Evolutionary conservation across 2,797 vertebrate genomes (phyloP), one percentile per base, ranked within the genome.

Genomic region (Leptoclinus maculatus): DNA sequence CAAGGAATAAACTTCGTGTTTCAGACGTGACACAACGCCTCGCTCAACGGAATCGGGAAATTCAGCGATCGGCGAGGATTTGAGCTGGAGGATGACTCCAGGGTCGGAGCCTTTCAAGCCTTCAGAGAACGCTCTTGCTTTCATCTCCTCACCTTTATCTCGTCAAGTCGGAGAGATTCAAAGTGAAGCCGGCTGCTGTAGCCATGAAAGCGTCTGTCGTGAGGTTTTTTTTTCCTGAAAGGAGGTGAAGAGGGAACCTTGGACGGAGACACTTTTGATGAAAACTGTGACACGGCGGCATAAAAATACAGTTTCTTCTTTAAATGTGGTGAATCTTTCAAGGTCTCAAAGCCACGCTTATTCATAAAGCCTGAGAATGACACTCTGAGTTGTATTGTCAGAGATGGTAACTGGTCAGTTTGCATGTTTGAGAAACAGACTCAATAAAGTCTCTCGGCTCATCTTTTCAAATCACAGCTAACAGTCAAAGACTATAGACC

Each of bases 231-330:
- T 12, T 41, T 73, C 6, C n/a, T 56, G 34, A 34, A 34, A 34
- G 32, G 32, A 34, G 32, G 5, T 34, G 8, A 60, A 29, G 57
- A 13, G 16, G n/a, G 38, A 80, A 77, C 57, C 57, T 74, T 58
- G 43, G 21, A 25, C 0, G 1, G 25, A 60, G 7, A 45, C 17
- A 17, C 23, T 6, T 56, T 8, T 45, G 65, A 71, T 57, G 23
- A 71, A 64, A 57, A 6, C 25, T 19, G 7, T 51, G 34, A 27
- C 63, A 47, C 0, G 11, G 13, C 39, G 25, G 29, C 63, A 58
- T 54, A 51, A 49, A 78, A 66, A 45, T 34, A 74, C 32, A 66
- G 9, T 2, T 3, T 4, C 11, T 32, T 53, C 36, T 17, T n/a
- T 1, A 9, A 57, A 36, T 2, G 1, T 5, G 0, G 2, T 54